phyloP scores from a whole-genome alignment of 1,140 invertebrate species.

The Holcopasites calliopsidis region DNA sequence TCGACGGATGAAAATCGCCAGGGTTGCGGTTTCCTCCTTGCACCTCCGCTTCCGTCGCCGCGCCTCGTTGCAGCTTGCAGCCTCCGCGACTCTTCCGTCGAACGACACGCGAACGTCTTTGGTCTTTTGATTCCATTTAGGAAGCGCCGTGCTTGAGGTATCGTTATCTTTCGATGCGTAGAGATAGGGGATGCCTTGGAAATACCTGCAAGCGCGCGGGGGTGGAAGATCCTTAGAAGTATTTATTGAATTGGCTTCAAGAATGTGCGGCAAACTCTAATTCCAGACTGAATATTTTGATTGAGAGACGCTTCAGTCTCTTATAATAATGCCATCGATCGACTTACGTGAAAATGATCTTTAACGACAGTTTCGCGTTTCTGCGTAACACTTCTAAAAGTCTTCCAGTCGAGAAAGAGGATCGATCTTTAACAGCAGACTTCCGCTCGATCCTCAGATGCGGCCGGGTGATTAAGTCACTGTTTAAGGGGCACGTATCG shows the following conservation, averaged over 20 bases:
- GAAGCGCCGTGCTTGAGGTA: too few relatives aligned
- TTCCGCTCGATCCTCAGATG: conserved; percentile 64
- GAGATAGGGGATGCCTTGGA: neutral
- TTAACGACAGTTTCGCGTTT: too few relatives aligned
- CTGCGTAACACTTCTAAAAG: too few relatives aligned
- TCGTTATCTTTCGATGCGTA: too few relatives aligned
- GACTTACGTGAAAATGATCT: too few relatives aligned
- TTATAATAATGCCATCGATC: too few relatives aligned
- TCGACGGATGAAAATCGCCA: conserved; percentile 38
- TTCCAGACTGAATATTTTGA: too few relatives aligned
- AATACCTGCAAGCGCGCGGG: too few relatives aligned
- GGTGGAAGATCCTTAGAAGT: too few relatives aligned
- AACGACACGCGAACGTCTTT: neutral
- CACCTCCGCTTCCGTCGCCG: conserved; percentile 8
- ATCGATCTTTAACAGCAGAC: conserved; percentile 55
- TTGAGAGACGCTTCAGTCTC: too few relatives aligned
- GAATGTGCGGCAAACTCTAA: too few relatives aligned
- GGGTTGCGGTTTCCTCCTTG: conserved; percentile 19
- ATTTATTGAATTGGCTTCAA: too few relatives aligned
- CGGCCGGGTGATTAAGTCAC: conserved; percentile 68
- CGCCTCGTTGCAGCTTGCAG: neutral
- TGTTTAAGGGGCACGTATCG: conserved; percentile 52
- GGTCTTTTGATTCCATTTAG: neutral
- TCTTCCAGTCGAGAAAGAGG: neutral
- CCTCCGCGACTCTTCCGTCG: neutral